phyloP scores from a whole-genome alignment of 1,140 invertebrate genomes.

The Drosophila pseudoananassae region DNA sequence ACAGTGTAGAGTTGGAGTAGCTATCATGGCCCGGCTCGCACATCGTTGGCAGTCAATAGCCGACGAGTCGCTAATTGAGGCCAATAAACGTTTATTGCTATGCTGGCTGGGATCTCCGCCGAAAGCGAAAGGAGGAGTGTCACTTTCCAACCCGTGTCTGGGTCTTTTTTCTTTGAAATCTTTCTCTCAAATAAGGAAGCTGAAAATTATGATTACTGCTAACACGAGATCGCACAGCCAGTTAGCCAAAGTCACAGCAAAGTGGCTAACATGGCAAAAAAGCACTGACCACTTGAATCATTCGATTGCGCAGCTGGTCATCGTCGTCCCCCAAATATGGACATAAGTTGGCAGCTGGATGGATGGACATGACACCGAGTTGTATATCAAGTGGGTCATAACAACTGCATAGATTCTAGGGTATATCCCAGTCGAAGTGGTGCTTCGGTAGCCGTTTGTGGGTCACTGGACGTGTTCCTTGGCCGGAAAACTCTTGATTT shows the following conservation, averaged over 20 bases:
- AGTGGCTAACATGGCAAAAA: conserved; percentile 24
- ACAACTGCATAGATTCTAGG: conserved; percentile 5
- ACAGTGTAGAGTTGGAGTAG: conserved; percentile 16
- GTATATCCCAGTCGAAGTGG: conserved; percentile 11
- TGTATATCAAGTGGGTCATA: conserved; percentile 2
- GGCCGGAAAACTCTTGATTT: conserved; percentile 58
- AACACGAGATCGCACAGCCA: conserved; percentile 38
- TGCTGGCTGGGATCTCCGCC: conserved; percentile 17
- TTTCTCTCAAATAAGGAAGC: conserved; percentile 67
- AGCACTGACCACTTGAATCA: conserved; percentile 40
- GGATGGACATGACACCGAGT: conserved; percentile 45
- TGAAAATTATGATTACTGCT: conserved; percentile 73
- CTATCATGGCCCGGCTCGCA: conserved; percentile 70
- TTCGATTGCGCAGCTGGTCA: conserved; percentile 41
- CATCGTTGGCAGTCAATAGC: conserved; percentile 76
- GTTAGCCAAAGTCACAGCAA: conserved; percentile 35
- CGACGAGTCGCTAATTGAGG: conserved; percentile 73
- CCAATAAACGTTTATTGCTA: conserved; percentile 66
- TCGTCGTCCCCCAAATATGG: conserved; percentile 53
- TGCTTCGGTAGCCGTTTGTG: conserved; percentile 51
- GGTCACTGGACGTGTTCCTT: conserved; percentile 55
- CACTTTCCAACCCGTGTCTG: conserved; percentile 44
- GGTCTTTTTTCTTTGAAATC: not conserved
- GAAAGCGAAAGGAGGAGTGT: conserved; percentile 69
- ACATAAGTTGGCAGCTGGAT: conserved; percentile 22